Conservation (phyloP, 2,888 invertebrate genomes). For the Lucinisca nassula region DNA sequence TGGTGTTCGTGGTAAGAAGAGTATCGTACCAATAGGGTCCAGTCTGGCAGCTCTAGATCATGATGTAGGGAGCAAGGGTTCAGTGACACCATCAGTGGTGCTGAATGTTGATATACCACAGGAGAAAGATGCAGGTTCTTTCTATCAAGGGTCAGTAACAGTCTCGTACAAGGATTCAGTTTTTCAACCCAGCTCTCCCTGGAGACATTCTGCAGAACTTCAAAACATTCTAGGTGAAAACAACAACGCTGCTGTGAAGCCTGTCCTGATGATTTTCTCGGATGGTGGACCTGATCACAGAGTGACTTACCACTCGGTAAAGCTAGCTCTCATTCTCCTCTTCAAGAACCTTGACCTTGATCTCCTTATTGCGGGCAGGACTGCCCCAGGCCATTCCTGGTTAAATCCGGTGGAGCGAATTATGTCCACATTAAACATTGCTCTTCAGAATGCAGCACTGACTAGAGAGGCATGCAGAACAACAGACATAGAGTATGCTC, state of each 20-base stretch:
- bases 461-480: conserved; percentile 36
- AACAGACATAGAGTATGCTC: not conserved
- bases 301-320: conserved; percentile 22
- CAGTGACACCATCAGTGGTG: conserved; percentile 66
- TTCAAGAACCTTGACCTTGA: conserved; percentile 30
- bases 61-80: conserved; percentile 58
- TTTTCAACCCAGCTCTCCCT: conserved; percentile 47
- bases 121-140: conserved; percentile 32
- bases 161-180: conserved; percentile 59
- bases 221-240: conserved; percentile 5
- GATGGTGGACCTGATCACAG: conserved; percentile 39
- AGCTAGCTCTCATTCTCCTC: conserved; percentile 13
- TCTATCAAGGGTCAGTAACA: conserved; percentile 60
- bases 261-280: conserved; percentile 15
- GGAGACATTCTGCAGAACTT: conserved; percentile 31
- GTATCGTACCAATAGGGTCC: conserved; percentile 49
- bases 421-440: conserved; percentile 40
- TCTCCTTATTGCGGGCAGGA: conserved; percentile 20
- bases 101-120: conserved; percentile 57
- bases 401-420: conserved; percentile 31
- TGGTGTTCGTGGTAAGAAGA: conserved; percentile 68
- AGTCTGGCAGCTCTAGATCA: conserved; percentile 57
- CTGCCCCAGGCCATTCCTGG: conserved; percentile 38
- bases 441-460: conserved; percentile 27
- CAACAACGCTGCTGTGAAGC: not conserved